Conservation (phyloP, 2,888 invertebrate genomes). For the Scaeva pyrastri region DNA sequence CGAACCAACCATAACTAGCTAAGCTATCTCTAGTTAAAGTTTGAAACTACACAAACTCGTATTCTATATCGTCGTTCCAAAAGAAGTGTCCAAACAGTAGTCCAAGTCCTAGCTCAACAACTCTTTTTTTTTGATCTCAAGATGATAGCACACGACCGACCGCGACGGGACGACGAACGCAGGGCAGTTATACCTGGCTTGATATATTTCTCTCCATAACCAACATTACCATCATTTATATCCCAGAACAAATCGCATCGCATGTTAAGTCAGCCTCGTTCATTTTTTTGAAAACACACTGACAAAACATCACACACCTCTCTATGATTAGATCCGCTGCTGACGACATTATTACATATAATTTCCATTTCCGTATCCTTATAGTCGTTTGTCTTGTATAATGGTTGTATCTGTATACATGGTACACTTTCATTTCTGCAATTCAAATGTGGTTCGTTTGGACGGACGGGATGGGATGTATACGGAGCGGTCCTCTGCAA, state of each 20-base stretch:
- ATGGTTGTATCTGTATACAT: not conserved
- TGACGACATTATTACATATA: slow-evolving; percentile 67
- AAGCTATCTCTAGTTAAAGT: no score
- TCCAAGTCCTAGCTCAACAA: slow-evolving; percentile 11
- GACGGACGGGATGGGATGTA: no score
- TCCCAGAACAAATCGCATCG: slow-evolving; percentile 48
- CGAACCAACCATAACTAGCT: slow-evolving; percentile 28
- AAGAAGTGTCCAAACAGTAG: slow-evolving; percentile 51
- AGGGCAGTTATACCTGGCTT: not conserved
- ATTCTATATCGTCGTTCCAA: not conserved
- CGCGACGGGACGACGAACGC: no score
- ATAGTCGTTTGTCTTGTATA: not conserved
- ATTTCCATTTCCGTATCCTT: slow-evolving; percentile 47
- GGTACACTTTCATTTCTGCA: slow-evolving; percentile 47
- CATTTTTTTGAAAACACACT: slow-evolving; percentile 27
- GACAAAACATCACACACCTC: slow-evolving; percentile 29
- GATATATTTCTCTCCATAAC: no score
- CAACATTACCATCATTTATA: not conserved
- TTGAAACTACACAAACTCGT: not conserved
- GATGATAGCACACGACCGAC: slow-evolving; percentile 58
- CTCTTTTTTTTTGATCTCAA: slow-evolving; percentile 49
- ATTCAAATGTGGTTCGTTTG: slow-evolving; percentile 32
- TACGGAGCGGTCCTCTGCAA: no score
- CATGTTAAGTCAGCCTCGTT: slow-evolving; percentile 36
- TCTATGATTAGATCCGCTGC: slow-evolving; percentile 66